phyloP scores from a whole-genome alignment of 2,113 vertebrate species.

The Noturus placidus region DNA sequence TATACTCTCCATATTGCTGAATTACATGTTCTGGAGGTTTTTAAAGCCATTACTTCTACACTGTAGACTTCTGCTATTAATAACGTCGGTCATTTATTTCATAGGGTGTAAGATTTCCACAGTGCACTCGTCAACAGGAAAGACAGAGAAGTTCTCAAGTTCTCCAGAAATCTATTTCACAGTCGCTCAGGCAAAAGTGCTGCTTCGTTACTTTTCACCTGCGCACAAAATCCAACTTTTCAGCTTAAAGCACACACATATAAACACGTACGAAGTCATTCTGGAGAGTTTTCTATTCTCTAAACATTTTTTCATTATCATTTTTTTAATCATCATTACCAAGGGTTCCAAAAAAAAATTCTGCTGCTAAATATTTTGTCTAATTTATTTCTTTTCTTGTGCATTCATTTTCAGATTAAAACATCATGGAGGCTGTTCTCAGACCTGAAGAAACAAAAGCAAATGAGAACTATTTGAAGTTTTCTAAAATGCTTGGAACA shows the following conservation, averaged over 20 bases:
- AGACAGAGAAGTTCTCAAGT: conserved; percentile 13
- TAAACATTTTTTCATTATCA: background rate
- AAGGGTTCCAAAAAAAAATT: too few relatives aligned
- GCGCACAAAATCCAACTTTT: background rate
- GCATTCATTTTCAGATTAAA: background rate
- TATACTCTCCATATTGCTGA: background rate
- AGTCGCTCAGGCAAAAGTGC: background rate
- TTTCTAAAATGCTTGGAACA: background rate
- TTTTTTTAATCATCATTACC: background rate
- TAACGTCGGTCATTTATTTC: background rate
- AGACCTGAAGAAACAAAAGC: background rate
- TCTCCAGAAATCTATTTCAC: conserved; percentile 20
- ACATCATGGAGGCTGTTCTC: background rate
- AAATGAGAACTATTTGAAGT: background rate
- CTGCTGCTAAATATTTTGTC: too few relatives aligned
- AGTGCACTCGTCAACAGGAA: background rate
- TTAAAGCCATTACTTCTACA: conserved; percentile 1
- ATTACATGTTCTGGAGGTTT: background rate
- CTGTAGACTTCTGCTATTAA: background rate
- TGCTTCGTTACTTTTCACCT: conserved; percentile 9
- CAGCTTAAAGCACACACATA: background rate
- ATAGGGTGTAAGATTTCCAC: background rate
- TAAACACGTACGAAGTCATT: background rate
- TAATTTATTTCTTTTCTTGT: background rate
- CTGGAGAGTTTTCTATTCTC: background rate